phyloP scores from a whole-genome alignment of 1,140 invertebrate species.

The Globodera ellingtonae region DNA sequence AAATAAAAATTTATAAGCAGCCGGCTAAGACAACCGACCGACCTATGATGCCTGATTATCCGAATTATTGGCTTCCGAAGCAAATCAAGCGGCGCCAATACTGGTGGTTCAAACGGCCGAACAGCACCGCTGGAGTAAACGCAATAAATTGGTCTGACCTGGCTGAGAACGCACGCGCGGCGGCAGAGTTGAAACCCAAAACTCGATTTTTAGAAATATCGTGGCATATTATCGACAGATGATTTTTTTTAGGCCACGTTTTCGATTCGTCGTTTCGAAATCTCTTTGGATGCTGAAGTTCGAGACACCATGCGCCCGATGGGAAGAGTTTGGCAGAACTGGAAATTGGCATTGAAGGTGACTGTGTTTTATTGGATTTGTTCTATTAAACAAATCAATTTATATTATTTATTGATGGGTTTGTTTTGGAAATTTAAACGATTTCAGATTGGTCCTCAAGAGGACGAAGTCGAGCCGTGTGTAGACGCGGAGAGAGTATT shows the following conservation, averaged over 20 bases:
- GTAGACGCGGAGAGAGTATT: conserved; percentile 8
- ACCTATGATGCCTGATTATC: conserved; percentile 47
- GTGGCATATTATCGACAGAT: too few species aligned
- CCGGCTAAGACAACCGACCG: conserved; percentile 15
- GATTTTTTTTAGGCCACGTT: conserved; percentile 66
- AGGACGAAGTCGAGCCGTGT: conserved; percentile 37
- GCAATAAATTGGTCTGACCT: not conserved
- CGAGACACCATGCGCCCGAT: conserved; percentile 86
- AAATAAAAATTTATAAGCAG: conserved; percentile 22
- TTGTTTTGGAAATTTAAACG: not conserved
- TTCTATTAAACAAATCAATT: too few species aligned
- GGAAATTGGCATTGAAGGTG: conserved; percentile 83
- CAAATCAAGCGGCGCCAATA: conserved; percentile 48
- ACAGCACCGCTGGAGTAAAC: conserved; percentile 45
- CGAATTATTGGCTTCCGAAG: conserved; percentile 60
- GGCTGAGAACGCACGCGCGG: not conserved
- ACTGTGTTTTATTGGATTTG: conserved; percentile 35
- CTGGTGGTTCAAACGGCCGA: conserved; percentile 58
- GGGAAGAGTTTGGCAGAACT: conserved; percentile 72
- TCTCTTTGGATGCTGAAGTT: conserved; percentile 82
- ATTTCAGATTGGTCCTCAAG: conserved; percentile 29
- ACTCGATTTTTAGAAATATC: too few species aligned
- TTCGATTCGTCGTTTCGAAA: conserved; percentile 68
- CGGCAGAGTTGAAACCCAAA: not conserved
- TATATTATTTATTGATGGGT: too few species aligned